A percentile compares a stretch with the other conserved stretches of the same genome.
Evolutionary conservation across 2,888 invertebrate genomes (phyloP).

Genomic region (Argyresthia goedartella): DNA sequence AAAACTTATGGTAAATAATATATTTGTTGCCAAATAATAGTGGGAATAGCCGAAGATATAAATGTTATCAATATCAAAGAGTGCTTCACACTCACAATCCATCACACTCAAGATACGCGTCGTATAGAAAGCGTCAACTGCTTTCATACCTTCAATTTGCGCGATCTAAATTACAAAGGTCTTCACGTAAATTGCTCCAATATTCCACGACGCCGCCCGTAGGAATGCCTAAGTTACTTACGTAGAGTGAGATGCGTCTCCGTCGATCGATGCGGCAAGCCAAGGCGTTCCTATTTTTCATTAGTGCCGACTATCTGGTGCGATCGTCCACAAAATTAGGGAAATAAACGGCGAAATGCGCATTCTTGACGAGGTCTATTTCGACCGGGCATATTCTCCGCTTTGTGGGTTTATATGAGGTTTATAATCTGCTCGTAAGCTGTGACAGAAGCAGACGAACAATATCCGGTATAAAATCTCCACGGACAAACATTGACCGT

Average conservation of each 20-base stretch:
- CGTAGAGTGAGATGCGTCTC: conserved; percentile 51
- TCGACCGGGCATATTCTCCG: no score
- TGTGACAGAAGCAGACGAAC: no score
- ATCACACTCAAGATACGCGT: no score
- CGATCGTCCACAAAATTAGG: conserved; percentile 6
- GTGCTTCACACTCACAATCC: no score
- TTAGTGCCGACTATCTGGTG: conserved; percentile 20
- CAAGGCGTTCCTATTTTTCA: conserved; percentile 61
- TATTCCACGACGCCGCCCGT: conserved; percentile 51
- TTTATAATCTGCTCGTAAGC: no score
- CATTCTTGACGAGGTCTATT: not conserved
- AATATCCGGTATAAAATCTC: no score
- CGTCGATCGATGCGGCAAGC: conserved; percentile 51
- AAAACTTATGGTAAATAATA: no score
- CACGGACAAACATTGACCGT: no score
- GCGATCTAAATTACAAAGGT: conserved; percentile 64
- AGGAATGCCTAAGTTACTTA: conserved; percentile 56
- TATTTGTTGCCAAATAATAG: no score
- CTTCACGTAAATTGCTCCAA: conserved; percentile 66
- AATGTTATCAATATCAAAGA: no score
- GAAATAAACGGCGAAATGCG: conserved; percentile 1
- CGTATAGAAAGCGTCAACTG: conserved; percentile 34
- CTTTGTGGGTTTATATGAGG: no score
- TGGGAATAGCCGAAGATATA: no score
- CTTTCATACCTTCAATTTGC: conserved; percentile 55